Evolutionary conservation across 1,140 invertebrate species (phyloP).

Genomic region (Tetranychus urticae): DNA sequence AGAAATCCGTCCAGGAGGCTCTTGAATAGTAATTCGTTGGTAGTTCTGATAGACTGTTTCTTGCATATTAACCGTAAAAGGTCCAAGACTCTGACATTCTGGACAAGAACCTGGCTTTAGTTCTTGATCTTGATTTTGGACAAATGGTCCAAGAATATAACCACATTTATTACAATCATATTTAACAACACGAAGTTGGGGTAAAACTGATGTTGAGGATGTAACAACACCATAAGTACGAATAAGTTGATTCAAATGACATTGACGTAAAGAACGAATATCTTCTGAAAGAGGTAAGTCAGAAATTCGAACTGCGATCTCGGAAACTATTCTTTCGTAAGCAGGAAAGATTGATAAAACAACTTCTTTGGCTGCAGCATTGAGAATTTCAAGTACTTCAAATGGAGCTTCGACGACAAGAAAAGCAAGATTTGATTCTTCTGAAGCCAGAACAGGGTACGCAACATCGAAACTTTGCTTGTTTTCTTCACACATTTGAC

Average conservation of each 20-base stretch:
- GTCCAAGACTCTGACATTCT: slow-evolving; percentile 74
- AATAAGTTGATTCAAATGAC: slow-evolving; percentile 81
- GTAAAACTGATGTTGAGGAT: slow-evolving; percentile 77
- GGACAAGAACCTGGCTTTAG: slow-evolving; percentile 88
- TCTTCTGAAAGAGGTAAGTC: slow-evolving; percentile 90
- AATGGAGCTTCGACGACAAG: slow-evolving; percentile 90
- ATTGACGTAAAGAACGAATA: slow-evolving; percentile 59
- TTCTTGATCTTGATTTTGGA: slow-evolving; percentile 75
- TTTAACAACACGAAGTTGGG: slow-evolving; percentile 81
- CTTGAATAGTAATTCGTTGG: slow-evolving; percentile 91
- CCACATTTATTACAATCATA: slow-evolving; percentile 94
- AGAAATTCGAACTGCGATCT: slow-evolving; percentile 80
- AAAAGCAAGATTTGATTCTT: slow-evolving; percentile 79
- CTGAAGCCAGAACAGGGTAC: slow-evolving; percentile 63
- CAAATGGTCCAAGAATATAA: slow-evolving; percentile 81
- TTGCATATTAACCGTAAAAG: slow-evolving; percentile 48
- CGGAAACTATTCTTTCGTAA: slow-evolving; percentile 74
- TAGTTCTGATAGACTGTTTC: slow-evolving; percentile 95
- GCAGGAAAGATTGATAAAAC: slow-evolving; percentile 84
- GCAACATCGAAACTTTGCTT: slow-evolving; percentile 70
- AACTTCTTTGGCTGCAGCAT: slow-evolving; percentile 80
- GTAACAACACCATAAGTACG: slow-evolving; percentile 87
- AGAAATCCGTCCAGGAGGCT: slow-evolving; percentile 66
- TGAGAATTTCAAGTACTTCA: slow-evolving; percentile 85
- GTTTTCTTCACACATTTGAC: slow-evolving; percentile 71